Percentiles rank a stretch among this genome's conserved stretches.
Evolutionary conservation across 2,113 vertebrate genomes (phyloP).

Genomic region (Mesitornis unicolor): DNA sequence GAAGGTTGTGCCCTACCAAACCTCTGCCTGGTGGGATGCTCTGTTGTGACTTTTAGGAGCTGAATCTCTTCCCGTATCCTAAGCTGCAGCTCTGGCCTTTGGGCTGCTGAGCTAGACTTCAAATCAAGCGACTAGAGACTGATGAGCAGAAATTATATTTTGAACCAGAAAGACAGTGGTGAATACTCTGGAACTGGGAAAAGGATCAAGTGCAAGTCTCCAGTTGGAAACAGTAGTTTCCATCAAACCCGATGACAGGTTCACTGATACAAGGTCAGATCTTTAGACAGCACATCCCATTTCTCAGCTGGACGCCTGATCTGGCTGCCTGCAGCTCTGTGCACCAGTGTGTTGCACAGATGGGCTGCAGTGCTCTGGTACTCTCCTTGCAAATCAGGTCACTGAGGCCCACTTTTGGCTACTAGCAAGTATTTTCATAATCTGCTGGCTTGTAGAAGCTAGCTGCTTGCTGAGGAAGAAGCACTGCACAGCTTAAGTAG

Average conservation of each 20-base stretch:
- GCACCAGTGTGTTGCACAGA: not conserved
- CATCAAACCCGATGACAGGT: not conserved
- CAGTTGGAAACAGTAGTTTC: constrained; percentile 9
- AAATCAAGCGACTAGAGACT: not conserved
- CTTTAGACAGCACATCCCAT: not conserved
- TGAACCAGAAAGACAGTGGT: not conserved
- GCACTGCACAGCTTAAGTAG: not conserved
- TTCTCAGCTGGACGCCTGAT: not conserved
- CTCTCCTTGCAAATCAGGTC: not conserved
- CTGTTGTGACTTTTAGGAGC: not conserved
- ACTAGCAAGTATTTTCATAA: not conserved
- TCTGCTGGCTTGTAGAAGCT: not conserved
- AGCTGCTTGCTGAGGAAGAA: not conserved
- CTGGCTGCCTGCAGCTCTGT: not conserved
- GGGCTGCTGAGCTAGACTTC: not conserved
- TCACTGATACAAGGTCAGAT: not conserved
- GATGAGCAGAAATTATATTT: not conserved
- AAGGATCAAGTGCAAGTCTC: not conserved
- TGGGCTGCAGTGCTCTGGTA: not conserved
- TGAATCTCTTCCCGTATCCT: not conserved
- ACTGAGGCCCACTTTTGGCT: not conserved
- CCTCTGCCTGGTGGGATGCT: rapidly evolving
- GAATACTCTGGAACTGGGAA: not conserved
- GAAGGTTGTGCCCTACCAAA: not conserved
- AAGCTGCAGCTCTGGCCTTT: not conserved